phyloP scores from a whole-genome alignment of 2,797 vertebrate species.

The Smutsia gigantea region DNA sequence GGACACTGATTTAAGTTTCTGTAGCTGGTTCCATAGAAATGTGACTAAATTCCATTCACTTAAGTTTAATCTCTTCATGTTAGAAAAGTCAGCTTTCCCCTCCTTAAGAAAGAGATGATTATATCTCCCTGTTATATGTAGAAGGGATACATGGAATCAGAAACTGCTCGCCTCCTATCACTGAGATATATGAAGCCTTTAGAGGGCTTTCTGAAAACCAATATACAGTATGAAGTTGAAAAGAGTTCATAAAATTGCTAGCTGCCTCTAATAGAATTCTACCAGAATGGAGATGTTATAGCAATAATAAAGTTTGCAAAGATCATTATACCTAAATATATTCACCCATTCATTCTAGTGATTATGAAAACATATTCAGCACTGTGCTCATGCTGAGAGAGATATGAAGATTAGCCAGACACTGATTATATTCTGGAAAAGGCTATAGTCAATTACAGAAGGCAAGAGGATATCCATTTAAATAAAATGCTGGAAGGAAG shows the following conservation, averaged over 20 bases:
- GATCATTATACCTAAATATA: conserved; percentile 35
- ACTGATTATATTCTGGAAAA: conserved; percentile 26
- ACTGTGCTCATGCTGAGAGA: not conserved
- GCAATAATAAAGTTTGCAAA: conserved; percentile 41
- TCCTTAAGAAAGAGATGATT: not conserved
- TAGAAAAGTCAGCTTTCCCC: not conserved
- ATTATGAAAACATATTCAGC: conserved; percentile 38
- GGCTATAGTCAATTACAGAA: not conserved
- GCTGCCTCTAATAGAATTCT: conserved; percentile 19
- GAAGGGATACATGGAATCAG: not conserved
- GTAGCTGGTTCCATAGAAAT: not conserved
- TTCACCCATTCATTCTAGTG: conserved; percentile 7
- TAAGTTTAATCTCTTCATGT: not conserved
- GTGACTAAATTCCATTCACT: not conserved
- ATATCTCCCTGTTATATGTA: not conserved
- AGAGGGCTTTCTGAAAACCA: not conserved
- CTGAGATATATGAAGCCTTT: not conserved
- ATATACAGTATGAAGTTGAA: not conserved
- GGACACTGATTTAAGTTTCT: not conserved
- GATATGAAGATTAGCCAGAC: not conserved
- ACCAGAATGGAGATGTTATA: not conserved
- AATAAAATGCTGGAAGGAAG: not conserved
- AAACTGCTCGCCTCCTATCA: not conserved
- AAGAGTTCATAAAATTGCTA: conserved; percentile 23
- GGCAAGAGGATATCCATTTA: not conserved